These are phyloP conservation scores for Coracopsis vasa DNA, from an alignment of 2,113 vertebrate species.

Conservation along the genomic window DNA sequence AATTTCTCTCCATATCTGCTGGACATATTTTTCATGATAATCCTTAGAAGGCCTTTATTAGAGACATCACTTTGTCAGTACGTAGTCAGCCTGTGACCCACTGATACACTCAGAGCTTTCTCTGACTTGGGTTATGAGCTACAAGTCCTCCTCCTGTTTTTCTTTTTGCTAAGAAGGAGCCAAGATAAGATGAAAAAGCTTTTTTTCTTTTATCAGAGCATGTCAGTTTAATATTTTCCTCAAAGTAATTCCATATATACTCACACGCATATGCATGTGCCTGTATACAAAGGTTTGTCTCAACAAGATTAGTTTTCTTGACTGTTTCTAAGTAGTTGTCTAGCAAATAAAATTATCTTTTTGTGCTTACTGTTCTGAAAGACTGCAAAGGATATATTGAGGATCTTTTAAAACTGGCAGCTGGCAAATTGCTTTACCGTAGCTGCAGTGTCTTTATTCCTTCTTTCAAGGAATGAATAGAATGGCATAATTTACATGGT, in stretches of 20 bases:
- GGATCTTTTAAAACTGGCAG: slow-evolving; percentile 22
- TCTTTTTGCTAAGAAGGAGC: not conserved
- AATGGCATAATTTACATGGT: not conserved
- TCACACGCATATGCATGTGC: not conserved
- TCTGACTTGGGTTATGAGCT: not conserved
- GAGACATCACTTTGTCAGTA: not conserved
- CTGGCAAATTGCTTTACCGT: slow-evolving; percentile 28
- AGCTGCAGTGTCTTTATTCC: not conserved
- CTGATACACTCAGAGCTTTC: not conserved
- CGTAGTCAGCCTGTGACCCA: not conserved
- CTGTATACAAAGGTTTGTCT: not conserved
- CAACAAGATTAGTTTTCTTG: not conserved
- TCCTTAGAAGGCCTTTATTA: not conserved
- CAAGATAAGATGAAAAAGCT: not conserved
- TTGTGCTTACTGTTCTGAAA: slow-evolving; percentile 30
- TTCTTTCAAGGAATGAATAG: not conserved
- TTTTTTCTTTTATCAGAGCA: not conserved
- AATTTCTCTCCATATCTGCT: not conserved
- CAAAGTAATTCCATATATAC: not conserved
- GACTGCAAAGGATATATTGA: not conserved
- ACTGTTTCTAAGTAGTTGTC: slow-evolving; percentile 20
- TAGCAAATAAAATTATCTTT: slow-evolving; percentile 28
- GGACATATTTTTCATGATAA: not conserved
- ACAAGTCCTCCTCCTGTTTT: not conserved
- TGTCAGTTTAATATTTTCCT: not conserved